phyloP scores from a whole-genome alignment of 2,113 vertebrate species.

The Hypanus sabinus region DNA sequence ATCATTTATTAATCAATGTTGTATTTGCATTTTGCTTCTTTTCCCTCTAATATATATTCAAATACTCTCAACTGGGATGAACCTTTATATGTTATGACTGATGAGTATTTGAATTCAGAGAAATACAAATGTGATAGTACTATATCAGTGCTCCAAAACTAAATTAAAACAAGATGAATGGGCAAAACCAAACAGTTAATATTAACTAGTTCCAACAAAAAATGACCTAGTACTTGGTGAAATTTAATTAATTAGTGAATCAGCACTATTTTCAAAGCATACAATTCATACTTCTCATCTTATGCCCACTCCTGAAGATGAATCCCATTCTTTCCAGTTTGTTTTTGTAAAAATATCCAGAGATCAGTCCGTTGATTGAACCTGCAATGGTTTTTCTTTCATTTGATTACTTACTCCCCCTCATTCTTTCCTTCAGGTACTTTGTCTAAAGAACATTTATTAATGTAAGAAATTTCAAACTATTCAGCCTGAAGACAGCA shows the following conservation, averaged over 20 bases:
- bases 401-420: not conserved
- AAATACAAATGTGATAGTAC: conserved; percentile 51
- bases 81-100: conserved; percentile 50
- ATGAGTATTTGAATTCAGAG: conserved; percentile 44
- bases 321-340: not conserved
- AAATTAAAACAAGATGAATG: conserved; percentile 48
- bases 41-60: conserved; percentile 49
- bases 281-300: not conserved
- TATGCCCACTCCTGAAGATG: not conserved
- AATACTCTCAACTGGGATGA: conserved; percentile 55
- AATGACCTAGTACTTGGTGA: not conserved
- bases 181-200: conserved; percentile 50
- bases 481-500: not conserved
- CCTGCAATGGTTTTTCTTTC: not conserved
- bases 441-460: not conserved
- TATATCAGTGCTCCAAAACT: conserved; percentile 44
- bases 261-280: not conserved
- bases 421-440: not conserved
- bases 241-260: not conserved
- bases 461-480: not conserved
- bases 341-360: not conserved
- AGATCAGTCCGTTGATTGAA: not conserved
- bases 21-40: conserved; percentile 54
- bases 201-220: conserved; percentile 60
- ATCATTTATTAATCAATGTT: conserved; percentile 55